phyloP scores from a whole-genome alignment of 2,113 vertebrate species.

The Tetrao urogallus region DNA sequence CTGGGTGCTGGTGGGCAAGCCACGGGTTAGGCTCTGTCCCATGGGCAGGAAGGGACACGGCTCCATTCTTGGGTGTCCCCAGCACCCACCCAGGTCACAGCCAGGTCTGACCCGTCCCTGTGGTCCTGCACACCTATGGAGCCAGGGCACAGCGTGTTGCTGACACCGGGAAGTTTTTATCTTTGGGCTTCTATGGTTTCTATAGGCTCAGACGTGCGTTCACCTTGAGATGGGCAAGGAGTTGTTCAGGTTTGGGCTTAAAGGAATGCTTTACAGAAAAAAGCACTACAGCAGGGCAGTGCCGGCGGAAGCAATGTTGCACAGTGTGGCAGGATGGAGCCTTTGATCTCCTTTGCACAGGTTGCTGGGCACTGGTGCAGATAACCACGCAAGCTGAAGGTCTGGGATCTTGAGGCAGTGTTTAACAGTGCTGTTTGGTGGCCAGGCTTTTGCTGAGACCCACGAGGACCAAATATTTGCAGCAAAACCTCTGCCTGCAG shows the following conservation, averaged over 20 bases:
- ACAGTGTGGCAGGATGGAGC: fast-evolving
- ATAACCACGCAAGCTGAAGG: background rate
- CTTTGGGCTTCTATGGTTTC: background rate
- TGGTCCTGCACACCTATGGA: fast-evolving
- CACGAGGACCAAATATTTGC: fast-evolving
- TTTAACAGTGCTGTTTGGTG: background rate
- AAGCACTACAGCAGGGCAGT: background rate
- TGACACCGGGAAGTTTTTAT: background rate
- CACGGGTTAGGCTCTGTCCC: background rate
- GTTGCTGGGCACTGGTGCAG: fast-evolving
- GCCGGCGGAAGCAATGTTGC: background rate
- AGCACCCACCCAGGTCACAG: fast-evolving
- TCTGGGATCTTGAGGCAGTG: background rate
- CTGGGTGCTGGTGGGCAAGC: fast-evolving
- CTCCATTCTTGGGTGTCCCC: background rate
- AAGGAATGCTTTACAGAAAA: background rate
- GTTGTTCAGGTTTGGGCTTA: background rate
- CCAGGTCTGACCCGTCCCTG: fast-evolving
- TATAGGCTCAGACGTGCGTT: background rate
- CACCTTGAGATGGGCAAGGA: background rate
- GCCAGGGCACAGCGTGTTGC: fast-evolving
- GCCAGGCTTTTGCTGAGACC: background rate
- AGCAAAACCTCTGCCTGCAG: background rate
- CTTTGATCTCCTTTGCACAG: background rate
- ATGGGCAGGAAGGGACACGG: fast-evolving